Evolutionary conservation across 2,888 invertebrate species (phyloP).

Genomic region (Catocala fraxini): DNA sequence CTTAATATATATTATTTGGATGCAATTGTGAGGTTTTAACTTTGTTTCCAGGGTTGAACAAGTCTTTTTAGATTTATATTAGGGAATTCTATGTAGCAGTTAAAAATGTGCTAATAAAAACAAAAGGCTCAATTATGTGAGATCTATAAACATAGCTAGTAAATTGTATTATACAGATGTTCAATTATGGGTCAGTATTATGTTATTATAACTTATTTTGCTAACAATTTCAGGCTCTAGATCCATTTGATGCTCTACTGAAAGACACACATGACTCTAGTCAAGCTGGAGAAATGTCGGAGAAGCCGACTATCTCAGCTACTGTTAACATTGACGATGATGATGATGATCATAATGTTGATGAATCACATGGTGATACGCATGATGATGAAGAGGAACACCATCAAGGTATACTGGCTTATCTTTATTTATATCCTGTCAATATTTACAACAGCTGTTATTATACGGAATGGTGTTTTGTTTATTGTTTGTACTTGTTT

Average conservation of each 20-base stretch:
- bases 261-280: slow-evolving; percentile 68
- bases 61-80: no score
- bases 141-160: background rate
- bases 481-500: no score
- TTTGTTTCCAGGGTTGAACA: no score
- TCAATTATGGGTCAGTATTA: no score
- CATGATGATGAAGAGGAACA: slow-evolving; percentile 66
- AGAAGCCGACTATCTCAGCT: slow-evolving; percentile 52
- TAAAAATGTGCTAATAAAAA: no score
- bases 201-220: background rate
- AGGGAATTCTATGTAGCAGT: no score
- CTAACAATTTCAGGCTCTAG: slow-evolving; percentile 69
- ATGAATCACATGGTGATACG: slow-evolving; percentile 45
- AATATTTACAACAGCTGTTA: no score
- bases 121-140: background rate
- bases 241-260: slow-evolving; percentile 82
- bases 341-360: slow-evolving; percentile 68
- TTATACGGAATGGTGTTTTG: no score
- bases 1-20: no score
- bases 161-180: background rate
- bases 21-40: no score
- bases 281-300: slow-evolving; percentile 53
- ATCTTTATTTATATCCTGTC: background rate
- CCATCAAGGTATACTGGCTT: slow-evolving; percentile 41
- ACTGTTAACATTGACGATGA: slow-evolving; percentile 62